phyloP scores from a whole-genome alignment of 2,888 invertebrate genomes.

The Zaprionus lineosus region DNA sequence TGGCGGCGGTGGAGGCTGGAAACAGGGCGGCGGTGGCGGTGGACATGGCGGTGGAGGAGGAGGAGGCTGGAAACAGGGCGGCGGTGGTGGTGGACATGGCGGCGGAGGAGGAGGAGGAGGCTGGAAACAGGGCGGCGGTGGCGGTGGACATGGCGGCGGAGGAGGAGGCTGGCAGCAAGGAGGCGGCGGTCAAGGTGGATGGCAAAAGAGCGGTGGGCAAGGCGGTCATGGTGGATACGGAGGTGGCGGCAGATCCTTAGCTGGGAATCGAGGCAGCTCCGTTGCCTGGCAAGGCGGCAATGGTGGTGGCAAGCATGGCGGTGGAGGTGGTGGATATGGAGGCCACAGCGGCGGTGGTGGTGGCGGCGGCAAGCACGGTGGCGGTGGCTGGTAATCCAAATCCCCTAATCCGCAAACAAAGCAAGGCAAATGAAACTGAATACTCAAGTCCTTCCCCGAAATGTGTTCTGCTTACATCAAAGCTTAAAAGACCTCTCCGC shows the following conservation, averaged over 20 bases:
- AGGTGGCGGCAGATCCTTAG: constrained; percentile 39
- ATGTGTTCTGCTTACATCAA: too few species aligned
- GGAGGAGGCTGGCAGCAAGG: constrained; percentile 16
- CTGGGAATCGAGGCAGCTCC: constrained; percentile 33
- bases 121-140: constrained; percentile 40
- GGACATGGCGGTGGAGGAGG: constrained; percentile 19
- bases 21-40: constrained; percentile 38
- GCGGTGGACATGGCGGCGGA: constrained; percentile 20
- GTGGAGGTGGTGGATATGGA: constrained; percentile 40
- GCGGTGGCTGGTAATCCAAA: constrained; percentile 54
- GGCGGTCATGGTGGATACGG: constrained; percentile 9
- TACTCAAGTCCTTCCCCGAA: background rate
- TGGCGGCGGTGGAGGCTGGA: constrained; percentile 28
- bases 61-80: constrained; percentile 11
- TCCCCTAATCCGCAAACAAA: background rate
- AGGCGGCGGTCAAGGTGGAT: constrained; percentile 17
- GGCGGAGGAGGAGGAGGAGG: constrained; percentile 32
- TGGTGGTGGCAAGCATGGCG: constrained; percentile 46
- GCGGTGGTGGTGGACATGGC: constrained; percentile 26
- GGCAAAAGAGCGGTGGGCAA: constrained; percentile 42
- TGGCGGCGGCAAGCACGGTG: constrained; percentile 46
- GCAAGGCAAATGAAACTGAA: constrained; percentile 4
- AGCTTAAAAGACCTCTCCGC: too few species aligned
- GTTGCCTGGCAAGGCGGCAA: constrained; percentile 36
- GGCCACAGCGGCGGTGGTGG: constrained; percentile 41